Conservation (phyloP, 2,888 invertebrate genomes). For the Meiosimyza platycephala region DNA sequence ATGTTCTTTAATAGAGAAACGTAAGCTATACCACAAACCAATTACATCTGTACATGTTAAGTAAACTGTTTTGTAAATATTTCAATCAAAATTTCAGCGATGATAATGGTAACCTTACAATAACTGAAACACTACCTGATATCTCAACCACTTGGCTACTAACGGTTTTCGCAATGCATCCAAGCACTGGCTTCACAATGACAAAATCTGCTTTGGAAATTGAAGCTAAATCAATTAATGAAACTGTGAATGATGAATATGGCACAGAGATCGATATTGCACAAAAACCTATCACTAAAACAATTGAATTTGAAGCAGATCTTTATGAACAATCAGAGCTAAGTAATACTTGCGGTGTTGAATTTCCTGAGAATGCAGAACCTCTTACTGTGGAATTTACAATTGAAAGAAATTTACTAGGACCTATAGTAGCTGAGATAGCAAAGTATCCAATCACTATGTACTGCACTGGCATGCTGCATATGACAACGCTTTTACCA, state of each 20-base stretch:
- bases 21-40: not conserved
- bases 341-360: not conserved
- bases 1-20: conserved; percentile 17
- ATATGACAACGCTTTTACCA: conserved; percentile 27
- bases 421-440: conserved; percentile 16
- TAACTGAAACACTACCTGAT: conserved; percentile 3
- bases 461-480: conserved; percentile 22
- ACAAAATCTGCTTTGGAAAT: conserved; percentile 9
- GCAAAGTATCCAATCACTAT: conserved; percentile 18
- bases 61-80: not conserved
- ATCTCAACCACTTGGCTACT: conserved; percentile 26
- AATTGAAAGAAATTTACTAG: conserved; percentile 11
- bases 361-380: not conserved
- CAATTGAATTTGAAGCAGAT: conserved; percentile 18
- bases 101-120: conserved; percentile 2
- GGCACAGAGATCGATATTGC: not conserved
- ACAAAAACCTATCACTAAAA: not conserved
- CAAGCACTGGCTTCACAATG: conserved; percentile 21
- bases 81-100: not conserved
- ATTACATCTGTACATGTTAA: not conserved
- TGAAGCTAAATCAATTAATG: not conserved
- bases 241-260: not conserved
- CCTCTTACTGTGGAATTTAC: conserved; percentile 10
- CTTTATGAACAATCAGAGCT: conserved; percentile 19
- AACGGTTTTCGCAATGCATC: conserved; percentile 5